Conservation (phyloP, 2,113 vertebrate genomes). For the Pteruthius melanotis region DNA sequence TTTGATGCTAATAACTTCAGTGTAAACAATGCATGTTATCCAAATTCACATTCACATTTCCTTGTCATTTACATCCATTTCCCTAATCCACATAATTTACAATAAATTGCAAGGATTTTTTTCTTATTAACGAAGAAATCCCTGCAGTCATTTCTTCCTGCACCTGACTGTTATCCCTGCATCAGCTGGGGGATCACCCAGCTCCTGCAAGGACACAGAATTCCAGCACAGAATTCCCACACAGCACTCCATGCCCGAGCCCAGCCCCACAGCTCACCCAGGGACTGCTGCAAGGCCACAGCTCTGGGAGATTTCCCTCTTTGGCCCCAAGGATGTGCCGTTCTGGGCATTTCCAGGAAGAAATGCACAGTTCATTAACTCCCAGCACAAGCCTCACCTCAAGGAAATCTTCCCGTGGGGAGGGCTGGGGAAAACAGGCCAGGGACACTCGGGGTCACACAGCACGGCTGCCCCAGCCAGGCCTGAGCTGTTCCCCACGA, state of each 20-base stretch:
- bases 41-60: not conserved
- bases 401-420: not conserved
- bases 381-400: not conserved
- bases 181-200: rapidly evolving
- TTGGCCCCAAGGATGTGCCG: not conserved
- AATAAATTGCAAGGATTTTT: not conserved
- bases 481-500: not conserved
- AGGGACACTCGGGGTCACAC: rapidly evolving
- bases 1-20: not conserved
- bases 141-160: not conserved
- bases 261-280: not conserved
- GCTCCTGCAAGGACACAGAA: not conserved
- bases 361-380: not conserved
- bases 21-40: rapidly evolving
- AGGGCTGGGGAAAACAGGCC: not conserved
- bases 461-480: rapidly evolving
- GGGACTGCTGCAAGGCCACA: not conserved
- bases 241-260: rapidly evolving
- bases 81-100: not conserved
- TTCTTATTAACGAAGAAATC: not conserved
- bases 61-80: not conserved
- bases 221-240: rapidly evolving
- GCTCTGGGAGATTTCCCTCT: not conserved
- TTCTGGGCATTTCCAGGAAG: not conserved
- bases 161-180: rapidly evolving